Evolutionary conservation across 2,113 vertebrate genomes (phyloP).

Genomic region (Chlorodrepanis virens): DNA sequence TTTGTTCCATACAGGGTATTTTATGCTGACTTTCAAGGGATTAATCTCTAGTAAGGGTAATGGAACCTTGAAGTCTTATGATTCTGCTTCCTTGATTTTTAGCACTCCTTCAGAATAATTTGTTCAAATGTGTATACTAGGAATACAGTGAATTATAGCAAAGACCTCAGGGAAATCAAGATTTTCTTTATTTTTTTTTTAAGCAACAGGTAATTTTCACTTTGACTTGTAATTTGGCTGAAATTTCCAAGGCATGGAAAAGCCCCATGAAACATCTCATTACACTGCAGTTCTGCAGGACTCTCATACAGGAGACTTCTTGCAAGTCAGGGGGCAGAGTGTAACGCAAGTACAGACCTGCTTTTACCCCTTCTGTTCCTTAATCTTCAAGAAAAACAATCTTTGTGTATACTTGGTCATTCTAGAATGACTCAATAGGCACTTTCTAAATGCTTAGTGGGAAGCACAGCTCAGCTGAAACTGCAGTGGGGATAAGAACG

Average conservation of each 20-base stretch:
- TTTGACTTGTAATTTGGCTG: background rate
- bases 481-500: accelerated
- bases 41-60: background rate
- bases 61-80: background rate
- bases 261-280: background rate
- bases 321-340: background rate
- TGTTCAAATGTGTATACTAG: background rate
- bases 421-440: background rate
- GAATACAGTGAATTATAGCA: background rate
- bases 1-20: background rate
- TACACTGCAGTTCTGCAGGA: background rate
- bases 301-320: background rate
- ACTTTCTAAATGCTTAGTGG: background rate
- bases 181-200: background rate
- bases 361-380: background rate
- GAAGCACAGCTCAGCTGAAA: background rate
- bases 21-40: background rate
- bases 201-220: background rate
- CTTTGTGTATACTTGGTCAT: background rate
- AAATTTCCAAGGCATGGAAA: background rate
- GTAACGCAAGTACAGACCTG: background rate
- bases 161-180: background rate
- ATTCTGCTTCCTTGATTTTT: background rate
- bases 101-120: background rate
- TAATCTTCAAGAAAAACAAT: background rate